Evolutionary conservation across 2,888 invertebrate species (phyloP).

Genomic region (Spodoptera littoralis): DNA sequence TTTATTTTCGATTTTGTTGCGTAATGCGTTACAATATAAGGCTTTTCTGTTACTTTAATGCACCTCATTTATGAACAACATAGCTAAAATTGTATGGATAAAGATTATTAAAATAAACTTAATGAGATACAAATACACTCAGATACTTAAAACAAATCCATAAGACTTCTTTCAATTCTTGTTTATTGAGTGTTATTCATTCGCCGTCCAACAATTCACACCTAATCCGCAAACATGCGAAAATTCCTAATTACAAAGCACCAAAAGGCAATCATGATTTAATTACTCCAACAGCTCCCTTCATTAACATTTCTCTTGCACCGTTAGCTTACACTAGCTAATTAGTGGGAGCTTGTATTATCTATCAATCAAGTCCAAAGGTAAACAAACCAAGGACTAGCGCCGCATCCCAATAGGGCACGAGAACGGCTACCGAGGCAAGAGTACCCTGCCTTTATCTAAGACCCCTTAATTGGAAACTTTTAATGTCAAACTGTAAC

Average conservation of each 20-base stretch:
- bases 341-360: conserved; percentile 54
- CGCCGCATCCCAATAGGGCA: conserved; percentile 57
- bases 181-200: too few species aligned
- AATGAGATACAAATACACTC: too few species aligned
- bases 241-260: conserved; percentile 3
- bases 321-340: conserved; percentile 49
- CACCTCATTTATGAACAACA: too few species aligned
- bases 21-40: too few species aligned
- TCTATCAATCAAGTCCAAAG: conserved; percentile 61
- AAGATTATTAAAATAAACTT: too few species aligned
- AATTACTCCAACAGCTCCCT: conserved; percentile 24
- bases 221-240: background rate
- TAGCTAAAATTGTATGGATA: too few species aligned
- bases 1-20: too few species aligned
- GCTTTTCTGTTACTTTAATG: too few species aligned
- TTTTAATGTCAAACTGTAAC: conserved; percentile 64
- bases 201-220: too few species aligned
- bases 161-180: too few species aligned
- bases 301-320: conserved; percentile 44
- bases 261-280: conserved; percentile 12
- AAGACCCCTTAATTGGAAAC: conserved; percentile 65
- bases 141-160: too few species aligned
- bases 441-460: conserved; percentile 60
- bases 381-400: conserved; percentile 51
- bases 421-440: conserved; percentile 51